These are phyloP conservation scores for Macrosteles quadrilineatus DNA, from an alignment of 1,140 invertebrate genomes.

Conservation along the genomic window DNA sequence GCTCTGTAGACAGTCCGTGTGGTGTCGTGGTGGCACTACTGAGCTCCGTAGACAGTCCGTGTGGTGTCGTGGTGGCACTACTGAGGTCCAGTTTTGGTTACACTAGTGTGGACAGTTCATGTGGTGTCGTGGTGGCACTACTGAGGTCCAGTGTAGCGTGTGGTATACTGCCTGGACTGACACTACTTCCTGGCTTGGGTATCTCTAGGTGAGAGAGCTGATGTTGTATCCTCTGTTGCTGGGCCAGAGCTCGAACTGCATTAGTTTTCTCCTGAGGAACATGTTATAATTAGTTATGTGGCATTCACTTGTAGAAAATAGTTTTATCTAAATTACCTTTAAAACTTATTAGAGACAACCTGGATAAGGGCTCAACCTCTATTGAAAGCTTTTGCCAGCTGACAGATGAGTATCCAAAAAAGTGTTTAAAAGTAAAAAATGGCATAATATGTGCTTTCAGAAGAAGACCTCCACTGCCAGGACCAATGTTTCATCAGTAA, in stretches of 20 bases:
- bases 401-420: too few relatives aligned
- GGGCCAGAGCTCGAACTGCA: slow-evolving; percentile 54
- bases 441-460: too few relatives aligned
- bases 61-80: slow-evolving; percentile 63
- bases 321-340: too few relatives aligned
- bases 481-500: too few relatives aligned
- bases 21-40: slow-evolving; percentile 65
- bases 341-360: too few relatives aligned
- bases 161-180: slow-evolving; percentile 62
- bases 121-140: slow-evolving; percentile 63
- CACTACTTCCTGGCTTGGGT: slow-evolving; percentile 49
- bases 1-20: slow-evolving; percentile 69
- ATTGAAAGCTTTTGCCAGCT: too few relatives aligned
- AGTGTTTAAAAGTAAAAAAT: too few relatives aligned
- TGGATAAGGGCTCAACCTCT: too few relatives aligned
- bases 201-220: slow-evolving; percentile 30
- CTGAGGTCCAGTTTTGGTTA: slow-evolving; percentile 66
- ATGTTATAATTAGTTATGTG: background rate
- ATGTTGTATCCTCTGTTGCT: slow-evolving; percentile 49
- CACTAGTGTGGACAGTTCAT: slow-evolving; percentile 69
- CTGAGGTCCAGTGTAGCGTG: slow-evolving; percentile 64
- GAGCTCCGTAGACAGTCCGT: slow-evolving; percentile 69
- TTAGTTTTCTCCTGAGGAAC: slow-evolving; percentile 61
- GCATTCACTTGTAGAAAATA: too few relatives aligned
- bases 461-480: too few relatives aligned